Base-by-base conservation (phyloP, 2,113 vertebrate species). In the Paraplagusia blochii region DNA sequence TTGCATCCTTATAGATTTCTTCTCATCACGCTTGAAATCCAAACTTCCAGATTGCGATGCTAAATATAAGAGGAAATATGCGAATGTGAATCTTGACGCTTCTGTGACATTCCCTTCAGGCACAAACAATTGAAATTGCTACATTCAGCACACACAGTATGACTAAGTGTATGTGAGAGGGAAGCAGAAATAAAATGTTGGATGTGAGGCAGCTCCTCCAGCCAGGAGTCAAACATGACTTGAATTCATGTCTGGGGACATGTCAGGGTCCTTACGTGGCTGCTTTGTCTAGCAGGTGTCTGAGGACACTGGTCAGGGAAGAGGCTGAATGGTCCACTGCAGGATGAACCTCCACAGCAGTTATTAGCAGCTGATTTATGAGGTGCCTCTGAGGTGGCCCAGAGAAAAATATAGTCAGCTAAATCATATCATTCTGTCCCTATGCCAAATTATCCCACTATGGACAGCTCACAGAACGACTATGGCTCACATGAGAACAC, bases 381-480 rank as follows among this genome's bases (percentile, higher is more conserved):
- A 86, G 69, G 73, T 83, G 76, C 58, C 76, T 66, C 58, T 46
- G 63, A 80, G 76, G 79, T 74, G 79, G 61, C 76, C 64, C 66
- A 52, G 58, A 78, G 74, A 67, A 89, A 85, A 85, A 83, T 88
- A 84, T 69, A 68, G 79, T 77, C 39, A 0, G 74, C 53, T 88
- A 86, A 88, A 88, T 88, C 87, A 84, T 74, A 79, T 46, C 63
- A 64, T 54, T 72, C 54, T 66, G 72, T 76, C 56, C 46, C 72
- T 55, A 76, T 76, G 84, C 85, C 86, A 88, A 85, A 88, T 87
- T 69, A 87, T 87, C 76, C 83, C 72, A 69, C 77, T 69, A 73
- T 80, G 74, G 73, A 66, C 81, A 78, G 71, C 76, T 79, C 76
- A 70, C 17, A 59, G 56, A 84, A 66, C 63, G 46, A 80, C n/a